Evolutionary conservation across 2,797 vertebrate species (phyloP), one percentile per base, ranked within the genome.

Genomic region (Glossophaga mutica): DNA sequence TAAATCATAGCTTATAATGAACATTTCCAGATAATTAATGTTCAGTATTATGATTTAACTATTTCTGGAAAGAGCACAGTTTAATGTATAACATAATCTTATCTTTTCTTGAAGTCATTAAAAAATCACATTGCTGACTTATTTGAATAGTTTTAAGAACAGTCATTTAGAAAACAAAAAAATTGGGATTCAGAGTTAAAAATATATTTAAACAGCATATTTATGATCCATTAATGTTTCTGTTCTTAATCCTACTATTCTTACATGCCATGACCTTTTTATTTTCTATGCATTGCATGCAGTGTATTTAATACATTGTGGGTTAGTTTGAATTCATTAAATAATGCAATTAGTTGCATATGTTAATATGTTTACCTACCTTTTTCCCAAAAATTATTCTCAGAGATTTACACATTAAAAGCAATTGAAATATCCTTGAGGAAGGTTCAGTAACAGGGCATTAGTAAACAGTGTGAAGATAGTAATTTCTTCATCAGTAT

Each of bases 401-500:
- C 86, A 62, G 91, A 74, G 29, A 55, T 92, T 98, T 98, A 95
- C 73, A 97, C 90, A 50, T 95, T 90, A 84, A 97, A 97, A 96
- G 71, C 97, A 97, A 62, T 65, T 95, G 42, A 97, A 98, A 97
- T 94, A 98, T 98, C 98, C 98, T 98, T 98, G 98, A 98, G 98
- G 96, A 98, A 97, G 79, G 65, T 95, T 96, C 97, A 98, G 59
- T 92, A 98, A 97, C 97, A 97, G 94, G 83, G 91, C 94, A 96
- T 98, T 97, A 98, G 98, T 97, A 99, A 98, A 98, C 98, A 98
- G 98, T 98, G 97, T 95, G 98, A 98, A 98, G 98, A 98, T 97
- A 98, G 98, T 98, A 98, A 98, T 98, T 98, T 98, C 98, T 98
- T 98, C 97, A 98, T 99, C 97, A 98, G 98, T 98, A 98, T 98